Evolutionary conservation across 2,888 invertebrate genomes (phyloP), one percentile per base, ranked within the genome.

Genomic region (Scaptomyza polygonia): DNA sequence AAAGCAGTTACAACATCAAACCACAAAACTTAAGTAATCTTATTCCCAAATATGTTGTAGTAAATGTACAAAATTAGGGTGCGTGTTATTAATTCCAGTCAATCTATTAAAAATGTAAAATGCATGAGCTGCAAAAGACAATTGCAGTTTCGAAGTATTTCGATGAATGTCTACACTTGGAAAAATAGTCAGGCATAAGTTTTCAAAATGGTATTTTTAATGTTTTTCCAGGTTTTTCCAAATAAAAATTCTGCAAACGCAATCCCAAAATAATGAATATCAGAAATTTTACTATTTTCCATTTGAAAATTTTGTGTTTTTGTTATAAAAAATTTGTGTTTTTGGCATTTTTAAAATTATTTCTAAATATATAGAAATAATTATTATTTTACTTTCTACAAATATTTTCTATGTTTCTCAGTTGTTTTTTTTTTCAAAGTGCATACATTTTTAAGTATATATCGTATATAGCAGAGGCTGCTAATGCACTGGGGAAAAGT

Each of bases 101-200:
- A 85, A 90, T 88, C 86, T 85, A 89, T 89, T 90, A 88, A 86
- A 88, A 88, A 86, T 88, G 82, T 77, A 88, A 84, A 88, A 88
- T 77, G 72, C 83, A 87, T 80, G 86, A 84, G 72, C 67, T 43
- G 43, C 74, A 72, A 43, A 39, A 76, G 51, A 79, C 77, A 74
- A 86, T 74, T 86, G 79, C 78, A 82, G 54, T 77, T 47, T 47
- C 59, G 40, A 69, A 71, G 61, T 61, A 63, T 42, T 43, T 48
- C n/a, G 3, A 32, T 32, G 5, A 18, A 8, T 47, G 30, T 30
- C 3, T 48, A 48, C 48, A 48, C 48, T 48, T 12, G 5, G 3
- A 32, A 21, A 45, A 45, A 16, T n/a, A 14, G 0, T 25, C 9
- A 0, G 1, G 5, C 11, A n/a, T 0, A 0, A 12, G 7, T 12